These are phyloP conservation scores for Regulus satrapa DNA, from an alignment of 2,113 vertebrate species.

Conservation along the genomic window DNA sequence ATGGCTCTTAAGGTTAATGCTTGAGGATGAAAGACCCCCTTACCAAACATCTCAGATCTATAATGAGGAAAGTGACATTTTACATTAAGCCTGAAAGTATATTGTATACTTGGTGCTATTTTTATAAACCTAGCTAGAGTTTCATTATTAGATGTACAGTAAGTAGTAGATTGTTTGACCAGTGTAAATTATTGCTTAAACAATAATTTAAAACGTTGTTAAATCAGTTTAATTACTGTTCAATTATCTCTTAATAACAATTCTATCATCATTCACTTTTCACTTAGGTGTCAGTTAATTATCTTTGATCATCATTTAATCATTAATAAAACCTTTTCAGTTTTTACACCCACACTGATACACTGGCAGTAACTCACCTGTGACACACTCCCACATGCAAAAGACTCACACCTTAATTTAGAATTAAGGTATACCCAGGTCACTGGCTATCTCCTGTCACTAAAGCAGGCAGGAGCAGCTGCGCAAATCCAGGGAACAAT, in stretches of 20 bases:
- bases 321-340: not conserved
- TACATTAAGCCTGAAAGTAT: not conserved
- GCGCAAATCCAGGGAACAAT: not conserved
- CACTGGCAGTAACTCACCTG: not conserved
- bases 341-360: not conserved
- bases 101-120: not conserved
- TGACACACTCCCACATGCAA: not conserved
- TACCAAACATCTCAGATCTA: not conserved
- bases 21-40: accelerated
- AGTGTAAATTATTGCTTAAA: not conserved
- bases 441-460: not conserved
- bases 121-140: not conserved
- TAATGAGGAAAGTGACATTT: not conserved
- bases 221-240: not conserved
- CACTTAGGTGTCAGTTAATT: not conserved
- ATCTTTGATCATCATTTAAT: not conserved
- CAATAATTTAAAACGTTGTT: not conserved
- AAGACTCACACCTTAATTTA: not conserved
- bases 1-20: not conserved
- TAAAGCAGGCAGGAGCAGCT: not conserved
- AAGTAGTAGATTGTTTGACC: not conserved
- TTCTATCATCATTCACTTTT: not conserved
- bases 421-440: not conserved
- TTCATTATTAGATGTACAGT: not conserved
- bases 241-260: not conserved